phyloP scores from a whole-genome alignment of 2,797 vertebrate genomes.

The Ficedula albicollis region DNA sequence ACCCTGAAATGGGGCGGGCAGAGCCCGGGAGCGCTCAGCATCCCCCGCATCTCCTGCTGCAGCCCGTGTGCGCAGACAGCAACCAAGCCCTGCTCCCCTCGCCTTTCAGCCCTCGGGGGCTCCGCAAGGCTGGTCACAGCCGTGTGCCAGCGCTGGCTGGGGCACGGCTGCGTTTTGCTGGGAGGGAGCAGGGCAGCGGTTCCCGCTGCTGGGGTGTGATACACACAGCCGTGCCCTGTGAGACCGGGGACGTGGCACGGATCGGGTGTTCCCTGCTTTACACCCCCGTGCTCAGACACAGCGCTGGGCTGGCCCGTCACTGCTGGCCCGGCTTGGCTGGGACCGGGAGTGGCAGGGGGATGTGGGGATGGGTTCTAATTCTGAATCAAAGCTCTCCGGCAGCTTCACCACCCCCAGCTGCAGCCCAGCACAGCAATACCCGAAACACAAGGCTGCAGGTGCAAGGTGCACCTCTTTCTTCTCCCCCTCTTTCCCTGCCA shows the following conservation, averaged over 20 bases:
- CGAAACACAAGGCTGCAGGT: accelerated
- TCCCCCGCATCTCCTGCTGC: not conserved
- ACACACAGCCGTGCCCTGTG: not conserved
- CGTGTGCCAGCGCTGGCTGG: accelerated
- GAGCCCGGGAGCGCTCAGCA: accelerated
- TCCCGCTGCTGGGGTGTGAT: not conserved
- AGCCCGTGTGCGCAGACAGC: too few relatives aligned
- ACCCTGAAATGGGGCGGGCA: accelerated
- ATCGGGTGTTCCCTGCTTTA: not conserved
- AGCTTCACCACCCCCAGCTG: not conserved
- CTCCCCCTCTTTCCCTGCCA: too few relatives aligned
- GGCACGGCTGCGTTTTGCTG: accelerated
- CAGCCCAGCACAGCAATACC: not conserved
- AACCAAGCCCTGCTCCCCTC: too few relatives aligned
- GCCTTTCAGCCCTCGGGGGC: not conserved
- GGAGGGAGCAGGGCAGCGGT: not conserved
- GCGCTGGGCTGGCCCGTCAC: not conserved
- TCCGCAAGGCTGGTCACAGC: not conserved
- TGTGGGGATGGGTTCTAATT: accelerated
- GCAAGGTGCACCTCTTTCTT: too few relatives aligned
- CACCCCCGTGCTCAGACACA: accelerated
- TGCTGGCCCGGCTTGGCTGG: accelerated
- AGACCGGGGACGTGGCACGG: accelerated
- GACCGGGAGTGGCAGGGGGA: accelerated
- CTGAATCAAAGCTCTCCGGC: not conserved